Base-by-base conservation (phyloP, 2,888 invertebrate genomes). In the Eupeodes latifasciatus region DNA sequence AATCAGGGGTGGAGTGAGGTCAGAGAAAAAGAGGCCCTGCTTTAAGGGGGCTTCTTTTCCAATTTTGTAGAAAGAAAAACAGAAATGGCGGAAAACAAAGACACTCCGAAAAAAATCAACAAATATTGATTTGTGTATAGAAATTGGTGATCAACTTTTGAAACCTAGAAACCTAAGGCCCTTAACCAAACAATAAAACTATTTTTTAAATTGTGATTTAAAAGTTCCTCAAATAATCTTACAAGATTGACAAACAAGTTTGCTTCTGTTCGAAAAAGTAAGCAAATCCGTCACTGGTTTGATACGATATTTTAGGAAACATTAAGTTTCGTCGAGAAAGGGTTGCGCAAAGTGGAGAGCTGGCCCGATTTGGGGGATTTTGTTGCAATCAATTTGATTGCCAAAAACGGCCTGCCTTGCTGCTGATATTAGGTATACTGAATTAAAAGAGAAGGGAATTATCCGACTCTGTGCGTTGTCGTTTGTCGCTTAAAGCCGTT, bases 341-440 rank as follows among this genome's bases (percentile, higher is more conserved):
- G 82, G 71, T 61, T 64, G 71, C 47, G 2, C n/a, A 55, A 62
- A 36, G 62, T 10, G 44, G 7, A 19, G 47, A 19, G 14, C 59
- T 72, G 59, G 10, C 59, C 72, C 57, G 47, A 12, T 72, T 75
- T 69, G 36, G 53, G 64, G 61, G 72, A 82, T 77, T 62, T 72
- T 66, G 36, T 36, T 83, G 71, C 80, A 83, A 87, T 83, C 80
- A 84, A 87, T 87, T 84, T 67, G 67, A 66, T 85, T 77, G 76
- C 77, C 74, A 44, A 78, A 66, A 78, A 81, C 67, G 61, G n/a
- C 74, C 57, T 62, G 36, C 61, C 61, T 51, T 11, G 59, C 40
- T 36, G 19, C 16, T 51, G 55, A 53, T 40, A 40, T 9, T 71
- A n/a, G n/a, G n/a, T n/a, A 27, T 27, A 40, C 40, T 40, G 6